phyloP scores from a whole-genome alignment of 2,797 vertebrate genomes.

The Uromys caudimaculatus region DNA sequence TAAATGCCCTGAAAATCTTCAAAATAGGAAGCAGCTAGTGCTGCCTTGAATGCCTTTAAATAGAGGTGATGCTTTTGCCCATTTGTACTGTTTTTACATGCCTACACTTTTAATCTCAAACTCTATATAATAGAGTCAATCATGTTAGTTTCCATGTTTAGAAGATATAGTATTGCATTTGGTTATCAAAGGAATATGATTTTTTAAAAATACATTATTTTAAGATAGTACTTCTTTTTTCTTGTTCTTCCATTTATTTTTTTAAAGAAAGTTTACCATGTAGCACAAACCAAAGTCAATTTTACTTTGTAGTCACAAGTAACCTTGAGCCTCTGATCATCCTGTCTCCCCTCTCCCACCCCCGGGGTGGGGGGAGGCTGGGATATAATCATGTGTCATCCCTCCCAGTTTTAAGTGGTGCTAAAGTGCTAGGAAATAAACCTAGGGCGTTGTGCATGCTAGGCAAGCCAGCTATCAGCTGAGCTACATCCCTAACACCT shows the following conservation, averaged over 20 bases:
- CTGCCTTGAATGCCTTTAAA: constrained; percentile 42
- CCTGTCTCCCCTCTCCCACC: no score
- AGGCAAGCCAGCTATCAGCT: background rate
- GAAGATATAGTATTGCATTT: background rate
- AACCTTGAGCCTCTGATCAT: background rate
- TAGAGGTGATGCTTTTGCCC: background rate
- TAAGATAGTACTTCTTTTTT: constrained; percentile 31
- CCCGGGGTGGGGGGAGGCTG: background rate
- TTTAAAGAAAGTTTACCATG: background rate
- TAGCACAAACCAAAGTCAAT: background rate
- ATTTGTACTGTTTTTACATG: background rate
- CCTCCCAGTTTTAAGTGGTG: background rate
- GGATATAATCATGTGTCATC: background rate
- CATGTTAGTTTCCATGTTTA: constrained; percentile 53
- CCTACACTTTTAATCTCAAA: constrained; percentile 38
- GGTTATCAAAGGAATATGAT: background rate
- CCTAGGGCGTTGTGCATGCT: background rate
- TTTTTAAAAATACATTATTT: constrained; percentile 43
- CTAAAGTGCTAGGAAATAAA: background rate
- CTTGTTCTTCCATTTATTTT: background rate
- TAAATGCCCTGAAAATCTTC: constrained; percentile 28
- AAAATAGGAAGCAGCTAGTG: background rate
- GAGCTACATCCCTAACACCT: background rate
- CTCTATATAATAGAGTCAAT: background rate
- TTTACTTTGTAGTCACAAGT: background rate